Evolutionary conservation across 2,888 invertebrate species (phyloP).

Genomic region (Uropetala carovei): DNA sequence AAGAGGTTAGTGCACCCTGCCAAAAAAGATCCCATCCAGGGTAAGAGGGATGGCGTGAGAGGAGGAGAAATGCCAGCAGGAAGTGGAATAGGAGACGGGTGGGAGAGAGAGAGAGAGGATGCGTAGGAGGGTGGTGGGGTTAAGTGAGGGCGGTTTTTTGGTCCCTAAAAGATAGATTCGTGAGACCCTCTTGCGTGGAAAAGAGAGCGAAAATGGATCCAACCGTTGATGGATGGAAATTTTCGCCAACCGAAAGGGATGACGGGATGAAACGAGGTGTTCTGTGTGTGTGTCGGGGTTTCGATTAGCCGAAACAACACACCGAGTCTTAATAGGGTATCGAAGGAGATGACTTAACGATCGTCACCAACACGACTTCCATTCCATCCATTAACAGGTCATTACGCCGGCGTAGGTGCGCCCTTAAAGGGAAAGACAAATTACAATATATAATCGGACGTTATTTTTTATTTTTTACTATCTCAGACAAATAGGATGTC

Average conservation of each 20-base stretch:
- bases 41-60: not conserved
- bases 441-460: not conserved
- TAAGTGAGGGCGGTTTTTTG: conserved; percentile 24
- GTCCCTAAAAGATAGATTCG: conserved; percentile 15
- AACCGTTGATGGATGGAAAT: conserved; percentile 61
- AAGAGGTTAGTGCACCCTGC: conserved; percentile 56
- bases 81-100: conserved; percentile 58
- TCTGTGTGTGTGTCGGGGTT: not conserved
- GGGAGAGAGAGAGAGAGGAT: conserved; percentile 2
- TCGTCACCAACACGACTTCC: not conserved
- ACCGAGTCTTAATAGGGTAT: not conserved
- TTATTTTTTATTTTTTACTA: not conserved
- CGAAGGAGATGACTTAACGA: not conserved
- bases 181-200: not conserved
- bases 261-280: not conserved
- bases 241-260: not conserved
- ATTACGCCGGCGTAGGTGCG: not conserved
- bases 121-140: not conserved
- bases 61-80: conserved; percentile 50
- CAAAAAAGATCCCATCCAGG: conserved; percentile 30
- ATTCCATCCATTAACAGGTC: not conserved
- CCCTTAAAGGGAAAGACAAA: not conserved
- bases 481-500: not conserved
- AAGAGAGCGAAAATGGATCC: conserved; percentile 20
- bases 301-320: conserved; percentile 14